Conservation (phyloP, 1,140 invertebrate genomes). For the Drosophila orosa region DNA sequence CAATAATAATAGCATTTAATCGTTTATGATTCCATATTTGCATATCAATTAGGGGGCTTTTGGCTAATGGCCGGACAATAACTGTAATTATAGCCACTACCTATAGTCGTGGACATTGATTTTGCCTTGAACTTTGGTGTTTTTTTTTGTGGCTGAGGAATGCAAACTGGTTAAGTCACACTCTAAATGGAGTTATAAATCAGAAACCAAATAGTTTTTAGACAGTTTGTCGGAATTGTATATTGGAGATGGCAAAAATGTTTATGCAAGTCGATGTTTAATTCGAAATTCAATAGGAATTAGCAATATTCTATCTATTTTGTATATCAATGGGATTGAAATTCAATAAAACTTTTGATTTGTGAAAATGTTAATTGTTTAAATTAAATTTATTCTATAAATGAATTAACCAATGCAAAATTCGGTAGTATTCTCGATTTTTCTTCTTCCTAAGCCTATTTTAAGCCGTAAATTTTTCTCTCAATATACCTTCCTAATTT, state of each 20-base stretch:
- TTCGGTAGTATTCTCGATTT: background rate
- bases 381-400: too few relatives aligned
- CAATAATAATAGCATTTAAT: conserved; percentile 28
- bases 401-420: too few relatives aligned
- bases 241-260: background rate
- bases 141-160: background rate
- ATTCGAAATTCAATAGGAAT: too few relatives aligned
- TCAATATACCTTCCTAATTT: background rate
- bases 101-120: conserved; percentile 7
- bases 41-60: conserved; percentile 49
- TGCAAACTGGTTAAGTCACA: conserved; percentile 16
- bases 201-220: conserved; percentile 25
- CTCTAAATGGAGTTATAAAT: conserved; percentile 28
- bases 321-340: background rate
- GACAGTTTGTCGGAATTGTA: background rate
- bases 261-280: background rate
- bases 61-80: conserved; percentile 46
- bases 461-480: too few relatives aligned
- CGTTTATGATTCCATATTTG: conserved; percentile 37
- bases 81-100: conserved; percentile 54
- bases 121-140: conserved; percentile 42
- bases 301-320: background rate
- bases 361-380: too few relatives aligned
- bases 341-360: too few relatives aligned
- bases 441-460: background rate